These are phyloP conservation scores for Sebastes schlegelii DNA, from an alignment of 2,113 vertebrate genomes.

Conservation along the genomic window DNA sequence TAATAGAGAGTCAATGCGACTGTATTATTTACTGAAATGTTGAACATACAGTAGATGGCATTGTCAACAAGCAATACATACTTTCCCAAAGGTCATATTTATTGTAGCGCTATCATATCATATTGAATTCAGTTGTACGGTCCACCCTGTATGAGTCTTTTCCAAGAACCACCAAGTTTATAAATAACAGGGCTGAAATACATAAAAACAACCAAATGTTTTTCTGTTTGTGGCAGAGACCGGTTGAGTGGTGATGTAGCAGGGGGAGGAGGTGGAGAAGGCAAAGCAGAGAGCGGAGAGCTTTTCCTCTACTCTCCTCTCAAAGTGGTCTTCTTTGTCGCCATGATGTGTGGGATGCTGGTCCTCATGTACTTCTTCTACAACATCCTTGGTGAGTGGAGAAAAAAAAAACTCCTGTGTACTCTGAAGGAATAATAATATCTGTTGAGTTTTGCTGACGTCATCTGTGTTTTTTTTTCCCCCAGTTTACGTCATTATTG, in stretches of 20 bases:
- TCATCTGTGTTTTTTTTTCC: constrained; percentile 1
- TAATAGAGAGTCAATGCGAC: neutral
- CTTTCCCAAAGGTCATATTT: neutral
- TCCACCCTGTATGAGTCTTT: neutral
- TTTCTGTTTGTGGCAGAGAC: constrained; percentile 80
- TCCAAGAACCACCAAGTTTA: neutral
- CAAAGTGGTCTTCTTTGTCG: constrained; percentile 91
- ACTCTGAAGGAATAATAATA: neutral
- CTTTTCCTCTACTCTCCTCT: constrained; percentile 87
- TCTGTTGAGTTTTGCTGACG: neutral
- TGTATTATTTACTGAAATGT: neutral
- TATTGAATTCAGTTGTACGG: neutral
- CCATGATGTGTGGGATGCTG: constrained; percentile 92
- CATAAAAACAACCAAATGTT: neutral
- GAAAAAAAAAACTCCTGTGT: neutral
- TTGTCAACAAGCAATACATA: neutral
- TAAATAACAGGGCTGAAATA: neutral
- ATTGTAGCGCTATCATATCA: neutral
- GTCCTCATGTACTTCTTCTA: constrained; percentile 97
- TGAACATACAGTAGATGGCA: neutral
- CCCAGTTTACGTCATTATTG: constrained; percentile 94
- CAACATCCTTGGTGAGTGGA: constrained; percentile 89
- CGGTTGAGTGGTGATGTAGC: constrained; percentile 74
- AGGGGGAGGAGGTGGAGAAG: constrained; percentile 68
- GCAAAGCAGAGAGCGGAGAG: constrained; percentile 71